These are phyloP conservation scores for Pseudachorutes palmiensis DNA, from an alignment of 1,140 invertebrate genomes.

Conservation along the genomic window DNA sequence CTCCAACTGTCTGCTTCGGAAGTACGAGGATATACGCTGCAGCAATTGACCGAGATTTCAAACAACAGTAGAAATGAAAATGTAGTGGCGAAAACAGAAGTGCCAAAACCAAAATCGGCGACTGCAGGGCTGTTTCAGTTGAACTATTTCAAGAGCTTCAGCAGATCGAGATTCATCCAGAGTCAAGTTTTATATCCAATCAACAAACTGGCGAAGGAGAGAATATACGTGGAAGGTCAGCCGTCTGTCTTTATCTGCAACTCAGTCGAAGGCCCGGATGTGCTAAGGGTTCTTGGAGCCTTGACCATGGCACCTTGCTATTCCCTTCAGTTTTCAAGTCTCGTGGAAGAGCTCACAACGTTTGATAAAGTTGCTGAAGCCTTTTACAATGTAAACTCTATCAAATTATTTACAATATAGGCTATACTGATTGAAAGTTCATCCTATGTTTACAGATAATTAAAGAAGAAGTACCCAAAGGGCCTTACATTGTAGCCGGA, in stretches of 20 bases:
- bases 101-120: neutral
- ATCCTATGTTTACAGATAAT: neutral
- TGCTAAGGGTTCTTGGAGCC: neutral
- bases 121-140: constrained; percentile 1
- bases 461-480: neutral
- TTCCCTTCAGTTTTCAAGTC: neutral
- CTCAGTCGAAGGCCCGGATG: constrained; percentile 2
- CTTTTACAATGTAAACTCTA: neutral
- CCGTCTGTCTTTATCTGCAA: constrained; percentile 1
- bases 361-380: constrained; percentile 48
- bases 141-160: neutral
- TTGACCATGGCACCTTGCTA: constrained; percentile 20
- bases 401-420: neutral
- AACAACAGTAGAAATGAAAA: neutral
- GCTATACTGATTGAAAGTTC: neutral
- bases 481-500: neutral
- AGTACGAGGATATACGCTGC: neutral
- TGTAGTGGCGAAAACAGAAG: neutral
- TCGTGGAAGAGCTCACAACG: constrained; percentile 35
- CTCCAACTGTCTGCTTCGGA: neutral
- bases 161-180: neutral
- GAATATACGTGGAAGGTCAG: neutral
- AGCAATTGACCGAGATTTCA: constrained; percentile 1
- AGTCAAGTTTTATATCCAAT: neutral
- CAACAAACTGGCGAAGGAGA: neutral